These are phyloP conservation scores for Drosophila aldrichi DNA, from an alignment of 2,888 invertebrate genomes.

Conservation along the genomic window DNA sequence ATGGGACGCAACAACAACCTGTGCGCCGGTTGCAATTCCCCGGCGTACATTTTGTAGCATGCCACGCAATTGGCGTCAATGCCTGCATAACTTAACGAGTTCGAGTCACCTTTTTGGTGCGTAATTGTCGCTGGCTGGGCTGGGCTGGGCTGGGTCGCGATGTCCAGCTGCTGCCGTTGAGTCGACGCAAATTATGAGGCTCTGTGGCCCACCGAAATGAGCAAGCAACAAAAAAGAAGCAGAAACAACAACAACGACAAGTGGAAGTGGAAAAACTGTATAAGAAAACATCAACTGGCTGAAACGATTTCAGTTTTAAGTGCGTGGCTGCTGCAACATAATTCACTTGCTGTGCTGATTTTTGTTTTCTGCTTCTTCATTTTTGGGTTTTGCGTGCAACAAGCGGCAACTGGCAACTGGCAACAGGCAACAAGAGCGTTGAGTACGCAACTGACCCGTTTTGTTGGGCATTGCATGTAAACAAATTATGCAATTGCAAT, in stretches of 20 bases:
- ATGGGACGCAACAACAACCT: background rate
- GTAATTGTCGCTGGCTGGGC: constrained; percentile 60
- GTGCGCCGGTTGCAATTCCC: constrained; percentile 38
- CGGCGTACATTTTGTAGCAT: constrained; percentile 62
- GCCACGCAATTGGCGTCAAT: constrained; percentile 67
- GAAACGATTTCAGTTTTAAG: constrained; percentile 56
- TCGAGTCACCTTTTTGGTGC: constrained; percentile 51
- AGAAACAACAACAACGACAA: no score
- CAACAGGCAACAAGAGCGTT: constrained; percentile 40
- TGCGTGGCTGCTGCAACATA: constrained; percentile 62
- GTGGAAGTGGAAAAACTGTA: constrained; percentile 20
- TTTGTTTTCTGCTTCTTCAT: constrained; percentile 11
- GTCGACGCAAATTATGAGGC: constrained; percentile 59
- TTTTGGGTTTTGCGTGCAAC: constrained; percentile 53
- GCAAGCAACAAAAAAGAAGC: constrained; percentile 1
- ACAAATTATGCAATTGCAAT: constrained; percentile 78
- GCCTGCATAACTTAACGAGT: constrained; percentile 74
- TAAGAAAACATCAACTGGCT: constrained; percentile 50
- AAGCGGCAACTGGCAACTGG: constrained; percentile 34
- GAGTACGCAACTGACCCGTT: constrained; percentile 74
- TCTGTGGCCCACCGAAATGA: constrained; percentile 51
- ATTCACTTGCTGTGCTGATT: constrained; percentile 68
- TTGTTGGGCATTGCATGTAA: constrained; percentile 72
- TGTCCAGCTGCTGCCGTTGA: constrained; percentile 24
- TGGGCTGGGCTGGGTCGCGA: constrained; percentile 25